Conservation (phyloP, 2,113 vertebrate species). For the Apus apus region DNA sequence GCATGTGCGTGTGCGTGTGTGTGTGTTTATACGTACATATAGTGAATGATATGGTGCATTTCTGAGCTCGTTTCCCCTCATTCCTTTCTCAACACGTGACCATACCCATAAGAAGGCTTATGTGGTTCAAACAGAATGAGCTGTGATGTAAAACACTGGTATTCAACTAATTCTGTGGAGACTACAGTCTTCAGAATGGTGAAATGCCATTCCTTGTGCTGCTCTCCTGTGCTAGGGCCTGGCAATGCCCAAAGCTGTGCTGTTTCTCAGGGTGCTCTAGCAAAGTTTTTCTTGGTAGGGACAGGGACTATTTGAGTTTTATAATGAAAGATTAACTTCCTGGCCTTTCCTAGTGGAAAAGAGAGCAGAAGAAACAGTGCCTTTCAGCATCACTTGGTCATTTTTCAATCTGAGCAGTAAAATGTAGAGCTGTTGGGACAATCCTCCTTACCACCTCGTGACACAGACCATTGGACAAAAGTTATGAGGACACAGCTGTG, state of each 20-base stretch:
- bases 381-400: neutral
- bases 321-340: neutral
- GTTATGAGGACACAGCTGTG: neutral
- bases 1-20: no score
- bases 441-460: neutral
- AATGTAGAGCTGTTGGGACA: neutral
- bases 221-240: neutral
- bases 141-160: no score
- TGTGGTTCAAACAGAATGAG: neutral
- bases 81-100: fast-evolving
- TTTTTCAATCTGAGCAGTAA: neutral
- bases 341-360: neutral
- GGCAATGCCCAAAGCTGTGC: neutral
- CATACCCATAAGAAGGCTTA: fast-evolving
- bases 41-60: fast-evolving
- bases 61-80: fast-evolving
- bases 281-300: neutral
- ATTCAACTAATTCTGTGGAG: neutral
- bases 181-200: neutral
- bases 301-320: neutral
- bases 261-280: neutral
- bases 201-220: neutral
- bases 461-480: neutral
- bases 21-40: fast-evolving
- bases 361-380: neutral